Base-by-base conservation (phyloP, 2,888 invertebrate species). In the Priapulus caudatus region DNA sequence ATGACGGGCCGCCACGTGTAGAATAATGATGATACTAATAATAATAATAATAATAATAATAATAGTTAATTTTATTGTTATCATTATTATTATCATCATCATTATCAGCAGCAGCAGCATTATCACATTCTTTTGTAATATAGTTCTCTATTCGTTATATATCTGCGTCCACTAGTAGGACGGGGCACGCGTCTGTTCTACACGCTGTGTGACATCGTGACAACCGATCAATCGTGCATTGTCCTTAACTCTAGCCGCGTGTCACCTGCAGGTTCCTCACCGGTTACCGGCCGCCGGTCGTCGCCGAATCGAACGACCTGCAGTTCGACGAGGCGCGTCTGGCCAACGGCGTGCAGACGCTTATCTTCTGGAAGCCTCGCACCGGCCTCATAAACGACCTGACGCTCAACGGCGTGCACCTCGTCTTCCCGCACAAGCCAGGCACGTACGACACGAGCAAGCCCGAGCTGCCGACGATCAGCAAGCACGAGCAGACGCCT, bases 61-160 rank as follows among this genome's bases (percentile, higher is more conserved):
- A 10, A 33, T 33, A 10, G n/a, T 33, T 33, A 33, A 10, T 33
- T 10, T 33, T 33, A 33, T 33, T 33, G n/a, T 33, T 33, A 33
- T 33, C n/a, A 33, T 33, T 33, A 33, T 33, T 33, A 33, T 33
- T 33, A 33, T 33, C n/a, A 33, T 33, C n/a, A 33, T 33, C n/a
- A 33, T 33, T 33, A 33, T 33, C n/a, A 33, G 10, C n/a, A 33
- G 10, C n/a, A 33, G 10, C n/a, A 33, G 10, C n/a, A 33, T 33
- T 33, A 33, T 33, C n/a, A n/a, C n/a, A n/a, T n/a, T n/a, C n/a
- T n/a, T n/a, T n/a, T n/a, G n/a, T n/a, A n/a, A n/a, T n/a, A n/a
- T n/a, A n/a, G n/a, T n/a, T n/a, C n/a, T n/a, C n/a, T n/a, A n/a
- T n/a, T n/a, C n/a, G n/a, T n/a, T n/a, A n/a, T n/a, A n/a, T n/a